Conservation (phyloP, 2,797 vertebrate species). For the Yasuhikotakia modesta region DNA sequence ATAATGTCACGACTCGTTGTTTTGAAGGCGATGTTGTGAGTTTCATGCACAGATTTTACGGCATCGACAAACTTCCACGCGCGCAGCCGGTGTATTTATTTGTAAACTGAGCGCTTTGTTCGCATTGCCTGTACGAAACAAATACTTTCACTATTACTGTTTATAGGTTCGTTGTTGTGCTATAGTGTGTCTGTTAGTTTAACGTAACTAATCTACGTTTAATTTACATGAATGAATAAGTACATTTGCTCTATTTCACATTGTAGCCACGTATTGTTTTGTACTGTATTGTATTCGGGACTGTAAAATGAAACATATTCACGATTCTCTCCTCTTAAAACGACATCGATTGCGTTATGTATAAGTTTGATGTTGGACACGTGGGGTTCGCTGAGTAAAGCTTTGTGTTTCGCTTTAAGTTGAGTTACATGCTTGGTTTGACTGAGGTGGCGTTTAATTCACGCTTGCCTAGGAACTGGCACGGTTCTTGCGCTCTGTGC, state of each 20-base stretch:
- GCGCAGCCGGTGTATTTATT: not conserved
- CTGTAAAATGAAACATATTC: not conserved
- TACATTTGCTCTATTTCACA: not conserved
- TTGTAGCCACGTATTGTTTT: too few species aligned
- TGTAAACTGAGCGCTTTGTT: constrained; percentile 10
- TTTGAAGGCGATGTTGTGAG: constrained; percentile 17
- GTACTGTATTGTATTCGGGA: not conserved
- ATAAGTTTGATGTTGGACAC: not conserved
- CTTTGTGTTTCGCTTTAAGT: constrained; percentile 6
- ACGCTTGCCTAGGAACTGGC: constrained; percentile 22
- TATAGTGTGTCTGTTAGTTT: not conserved
- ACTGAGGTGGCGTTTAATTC: constrained; percentile 32
- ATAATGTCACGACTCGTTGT: not conserved
- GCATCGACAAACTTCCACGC: constrained; percentile 21
- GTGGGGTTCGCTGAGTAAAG: not conserved
- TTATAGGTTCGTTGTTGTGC: not conserved
- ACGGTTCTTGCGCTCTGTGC: constrained; percentile 18
- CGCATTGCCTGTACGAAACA: constrained; percentile 11
- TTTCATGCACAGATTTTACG: constrained; percentile 20
- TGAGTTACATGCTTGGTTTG: constrained; percentile 22
- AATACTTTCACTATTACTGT: not conserved
- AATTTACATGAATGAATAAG: not conserved
- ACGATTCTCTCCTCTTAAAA: not conserved
- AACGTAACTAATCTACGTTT: not conserved
- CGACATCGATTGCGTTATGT: not conserved